Base-by-base conservation (phyloP, 2,888 invertebrate species). In the Spatulosminthurus flaviceps region DNA sequence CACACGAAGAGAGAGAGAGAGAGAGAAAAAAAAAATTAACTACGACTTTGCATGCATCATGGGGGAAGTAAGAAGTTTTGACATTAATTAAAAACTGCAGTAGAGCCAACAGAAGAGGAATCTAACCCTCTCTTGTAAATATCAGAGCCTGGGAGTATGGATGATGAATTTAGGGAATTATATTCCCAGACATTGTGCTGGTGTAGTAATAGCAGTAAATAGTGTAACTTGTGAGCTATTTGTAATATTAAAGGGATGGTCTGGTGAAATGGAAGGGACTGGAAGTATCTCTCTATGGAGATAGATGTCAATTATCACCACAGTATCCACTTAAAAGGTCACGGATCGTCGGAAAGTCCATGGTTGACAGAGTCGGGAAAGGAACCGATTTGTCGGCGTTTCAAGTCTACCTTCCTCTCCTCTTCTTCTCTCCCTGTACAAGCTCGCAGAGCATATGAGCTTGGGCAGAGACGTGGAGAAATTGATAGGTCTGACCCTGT, bases 281-380 rank as follows among this genome's bases (percentile, higher is more conserved):
- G 16, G 51, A n/a, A n/a, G n/a, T n/a, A n/a, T n/a, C n/a, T 2
- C 51, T 19, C 24, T 2, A n/a, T 4, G 24, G 21, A 64, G 64
- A n/a, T n/a, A 64, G 41, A 64, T 64, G 78, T 78, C 78, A 78
- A 78, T 78, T 78, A 78, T 72, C 72, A 72, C 78, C 71, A 22
- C 41, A 24, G 64, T 34, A 64, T 34, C 29, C 64, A 78, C 72
- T 78, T 66, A 78, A 72, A 60, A 74, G 79, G 79, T 79, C 79
- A 79, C 74, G 73, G 79, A 73, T 79, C 74, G 73, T 74, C 73
- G 79, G 41, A n/a, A 43, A 73, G 28, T 67, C 43, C 29, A 79
- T 66, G 79, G 67, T 79, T 79, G 51, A 79, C 0, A 13, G 79
- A 60, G 11, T 64, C 13, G 66, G 67, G 43, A 76, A 76, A 67